A percentile compares a stretch with the other conserved stretches of the same genome.
Evolutionary conservation across 2,113 vertebrate genomes (phyloP).

Genomic region (Hoplias malabaricus): DNA sequence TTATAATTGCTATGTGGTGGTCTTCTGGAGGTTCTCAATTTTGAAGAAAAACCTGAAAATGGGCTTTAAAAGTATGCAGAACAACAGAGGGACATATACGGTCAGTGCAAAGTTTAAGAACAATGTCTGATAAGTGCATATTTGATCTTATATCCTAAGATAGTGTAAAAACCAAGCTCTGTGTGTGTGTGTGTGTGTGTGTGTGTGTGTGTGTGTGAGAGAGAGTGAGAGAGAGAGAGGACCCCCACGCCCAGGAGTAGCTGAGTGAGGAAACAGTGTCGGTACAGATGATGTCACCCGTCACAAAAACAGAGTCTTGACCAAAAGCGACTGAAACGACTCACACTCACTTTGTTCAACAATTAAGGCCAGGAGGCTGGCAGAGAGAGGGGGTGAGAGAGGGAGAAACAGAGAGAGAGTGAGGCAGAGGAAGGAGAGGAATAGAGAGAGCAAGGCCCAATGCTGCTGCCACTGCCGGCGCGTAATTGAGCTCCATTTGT

Average conservation of each 20-base stretch:
- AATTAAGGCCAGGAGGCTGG: constrained; percentile 41
- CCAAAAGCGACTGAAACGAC: constrained; percentile 36
- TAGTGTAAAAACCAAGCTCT: background rate
- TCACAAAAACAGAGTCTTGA: constrained; percentile 42
- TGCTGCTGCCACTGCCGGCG: constrained; percentile 45
- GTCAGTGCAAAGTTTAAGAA: no score
- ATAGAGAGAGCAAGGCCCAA: background rate
- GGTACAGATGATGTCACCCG: constrained; percentile 45
- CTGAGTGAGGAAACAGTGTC: constrained; percentile 33
- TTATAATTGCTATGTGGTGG: no score
- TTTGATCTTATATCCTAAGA: background rate
- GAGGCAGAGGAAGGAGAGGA: constrained; percentile 4
- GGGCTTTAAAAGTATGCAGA: no score
- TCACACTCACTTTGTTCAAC: constrained; percentile 56
- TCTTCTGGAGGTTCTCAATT: no score
- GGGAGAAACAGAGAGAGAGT: background rate
- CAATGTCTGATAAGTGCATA: no score
- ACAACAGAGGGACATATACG: no score
- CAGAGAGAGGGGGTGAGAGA: background rate
- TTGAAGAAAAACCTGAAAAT: no score
- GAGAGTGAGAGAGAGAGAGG: no score
- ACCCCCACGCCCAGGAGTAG: background rate
- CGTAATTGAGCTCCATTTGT: constrained; percentile 67
- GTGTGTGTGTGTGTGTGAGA: background rate
- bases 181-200: background rate